Conservation (phyloP, 2,797 vertebrate species). For the Okamejei kenojei region DNA sequence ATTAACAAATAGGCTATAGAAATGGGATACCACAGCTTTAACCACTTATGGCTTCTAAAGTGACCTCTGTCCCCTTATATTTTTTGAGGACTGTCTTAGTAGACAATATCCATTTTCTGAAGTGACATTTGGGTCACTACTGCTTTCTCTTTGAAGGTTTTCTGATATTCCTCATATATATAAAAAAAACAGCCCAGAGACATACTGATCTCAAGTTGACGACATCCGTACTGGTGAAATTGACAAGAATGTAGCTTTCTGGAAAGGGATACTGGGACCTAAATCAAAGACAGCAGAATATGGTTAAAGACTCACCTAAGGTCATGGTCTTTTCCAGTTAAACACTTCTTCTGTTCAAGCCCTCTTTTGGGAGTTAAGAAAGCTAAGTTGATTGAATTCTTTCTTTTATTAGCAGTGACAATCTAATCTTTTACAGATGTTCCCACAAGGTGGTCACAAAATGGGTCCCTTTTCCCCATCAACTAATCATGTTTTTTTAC, state of each 20-base stretch:
- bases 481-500: slow-evolving; percentile 26
- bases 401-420: slow-evolving; percentile 47
- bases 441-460: slow-evolving; percentile 49
- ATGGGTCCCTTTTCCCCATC: slow-evolving; percentile 42
- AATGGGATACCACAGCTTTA: slow-evolving; percentile 12
- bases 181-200: slow-evolving; percentile 26
- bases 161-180: background rate
- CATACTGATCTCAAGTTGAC: slow-evolving; percentile 28
- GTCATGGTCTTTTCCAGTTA: slow-evolving; percentile 37
- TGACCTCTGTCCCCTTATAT: background rate
- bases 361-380: slow-evolving; percentile 43
- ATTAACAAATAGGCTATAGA: slow-evolving; percentile 9
- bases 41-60: background rate
- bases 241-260: slow-evolving; percentile 13
- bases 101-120: slow-evolving; percentile 32
- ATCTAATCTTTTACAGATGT: slow-evolving; percentile 52
- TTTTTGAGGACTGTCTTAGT: slow-evolving; percentile 25
- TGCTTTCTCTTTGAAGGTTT: slow-evolving; percentile 25
- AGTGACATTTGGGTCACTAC: slow-evolving; percentile 4
- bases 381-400: slow-evolving; percentile 47
- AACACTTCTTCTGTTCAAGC: slow-evolving; percentile 37
- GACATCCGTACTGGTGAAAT: background rate
- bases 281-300: slow-evolving; percentile 38
- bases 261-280: slow-evolving; percentile 25
- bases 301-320: slow-evolving; percentile 32